Conservation (phyloP, 2,888 invertebrate genomes). For the Pinctada fucata region DNA sequence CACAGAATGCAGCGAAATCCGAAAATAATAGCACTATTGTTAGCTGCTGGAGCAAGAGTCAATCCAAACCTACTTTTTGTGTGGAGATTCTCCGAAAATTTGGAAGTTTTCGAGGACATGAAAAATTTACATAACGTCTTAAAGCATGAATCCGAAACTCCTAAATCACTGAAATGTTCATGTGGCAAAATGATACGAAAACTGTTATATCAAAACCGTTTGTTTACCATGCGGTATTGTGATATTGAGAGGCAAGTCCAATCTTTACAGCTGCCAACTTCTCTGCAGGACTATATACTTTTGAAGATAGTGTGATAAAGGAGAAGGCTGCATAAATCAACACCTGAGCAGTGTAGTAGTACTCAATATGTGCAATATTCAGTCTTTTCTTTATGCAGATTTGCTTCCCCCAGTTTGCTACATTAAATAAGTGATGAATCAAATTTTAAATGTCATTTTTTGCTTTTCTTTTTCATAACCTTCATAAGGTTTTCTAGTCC, state of each 20-base stretch:
- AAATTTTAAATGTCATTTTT: too few species aligned
- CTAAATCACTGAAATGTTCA: not conserved
- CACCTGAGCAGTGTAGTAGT: too few species aligned
- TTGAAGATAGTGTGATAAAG: not conserved
- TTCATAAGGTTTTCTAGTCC: too few species aligned
- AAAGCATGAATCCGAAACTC: not conserved
- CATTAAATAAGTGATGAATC: too few species aligned
- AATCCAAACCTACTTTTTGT: not conserved
- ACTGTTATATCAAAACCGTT: not conserved
- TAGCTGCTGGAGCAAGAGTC: slow-evolving; percentile 16
- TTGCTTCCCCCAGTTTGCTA: too few species aligned
- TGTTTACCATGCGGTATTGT: not conserved
- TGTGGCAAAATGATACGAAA: slow-evolving; percentile 8
- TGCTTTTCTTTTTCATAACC: too few species aligned
- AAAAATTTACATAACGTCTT: slow-evolving; percentile 5
- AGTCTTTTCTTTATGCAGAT: too few species aligned
- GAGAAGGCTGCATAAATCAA: too few species aligned
- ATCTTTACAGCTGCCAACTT: not conserved
- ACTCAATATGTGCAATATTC: too few species aligned
- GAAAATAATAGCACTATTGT: slow-evolving; percentile 6
- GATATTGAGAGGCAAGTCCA: not conserved
- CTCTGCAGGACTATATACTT: not conserved
- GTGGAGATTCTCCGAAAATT: slow-evolving; percentile 15
- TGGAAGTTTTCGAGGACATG: slow-evolving; percentile 5
- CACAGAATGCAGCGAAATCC: not conserved